These are phyloP conservation scores for Heliornis fulica DNA, from an alignment of 2,113 vertebrate genomes.

Conservation along the genomic window DNA sequence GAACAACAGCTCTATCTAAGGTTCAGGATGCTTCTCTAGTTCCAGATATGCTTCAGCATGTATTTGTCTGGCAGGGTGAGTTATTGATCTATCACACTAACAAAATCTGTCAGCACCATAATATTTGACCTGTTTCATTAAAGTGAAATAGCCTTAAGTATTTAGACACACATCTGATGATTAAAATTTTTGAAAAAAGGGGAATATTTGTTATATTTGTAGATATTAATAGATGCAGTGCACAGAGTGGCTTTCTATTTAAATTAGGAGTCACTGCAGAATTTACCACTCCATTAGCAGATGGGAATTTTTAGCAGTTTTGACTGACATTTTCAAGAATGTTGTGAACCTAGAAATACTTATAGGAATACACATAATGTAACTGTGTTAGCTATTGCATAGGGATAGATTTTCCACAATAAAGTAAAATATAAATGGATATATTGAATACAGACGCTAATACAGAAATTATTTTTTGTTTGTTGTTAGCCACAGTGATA, in stretches of 20 bases:
- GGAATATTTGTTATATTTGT: slow-evolving; percentile 67
- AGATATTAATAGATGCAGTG: slow-evolving; percentile 72
- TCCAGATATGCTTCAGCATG: not conserved
- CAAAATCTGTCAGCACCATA: not conserved
- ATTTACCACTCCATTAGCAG: slow-evolving; percentile 58
- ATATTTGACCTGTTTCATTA: slow-evolving; percentile 35
- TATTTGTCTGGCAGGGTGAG: not conserved
- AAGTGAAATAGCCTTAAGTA: slow-evolving; percentile 15
- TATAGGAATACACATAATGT: not conserved
- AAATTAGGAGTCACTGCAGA: slow-evolving; percentile 69
- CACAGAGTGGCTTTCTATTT: slow-evolving; percentile 69
- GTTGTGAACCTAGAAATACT: not conserved
- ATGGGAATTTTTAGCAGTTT: slow-evolving; percentile 42
- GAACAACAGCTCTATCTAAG: not conserved
- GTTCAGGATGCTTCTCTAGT: not conserved
- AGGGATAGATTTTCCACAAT: not conserved
- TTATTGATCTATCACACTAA: not conserved
- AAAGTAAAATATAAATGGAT: not conserved
- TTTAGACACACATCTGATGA: slow-evolving; percentile 30
- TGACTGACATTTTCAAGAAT: slow-evolving; percentile 70
- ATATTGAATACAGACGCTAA: not conserved
- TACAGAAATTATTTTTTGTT: not conserved
- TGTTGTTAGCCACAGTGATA: not conserved
- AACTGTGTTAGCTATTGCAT: not conserved
- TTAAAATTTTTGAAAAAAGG: slow-evolving; percentile 33